Evolutionary conservation across 2,113 vertebrate species (phyloP).

Genomic region (Galbula dea): DNA sequence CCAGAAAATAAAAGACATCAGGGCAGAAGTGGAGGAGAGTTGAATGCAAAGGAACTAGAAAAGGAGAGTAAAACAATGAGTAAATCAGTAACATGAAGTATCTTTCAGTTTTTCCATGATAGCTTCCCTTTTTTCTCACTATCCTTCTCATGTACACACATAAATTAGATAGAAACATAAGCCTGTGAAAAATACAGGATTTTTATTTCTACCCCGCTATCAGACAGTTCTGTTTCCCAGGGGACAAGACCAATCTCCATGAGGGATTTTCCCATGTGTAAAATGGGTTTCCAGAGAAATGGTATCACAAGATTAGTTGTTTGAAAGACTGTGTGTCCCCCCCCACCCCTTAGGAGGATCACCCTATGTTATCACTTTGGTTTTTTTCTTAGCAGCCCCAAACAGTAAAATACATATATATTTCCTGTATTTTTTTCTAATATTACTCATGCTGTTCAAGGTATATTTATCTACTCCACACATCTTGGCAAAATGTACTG

Average conservation of each 20-base stretch:
- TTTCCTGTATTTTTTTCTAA: background rate
- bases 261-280: background rate
- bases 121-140: background rate
- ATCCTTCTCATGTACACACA: background rate
- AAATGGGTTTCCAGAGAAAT: background rate
- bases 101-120: background rate
- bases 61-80: background rate
- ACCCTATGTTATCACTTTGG: background rate
- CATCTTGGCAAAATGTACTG: background rate
- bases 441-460: background rate
- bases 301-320: background rate
- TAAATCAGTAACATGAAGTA: background rate
- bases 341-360: background rate
- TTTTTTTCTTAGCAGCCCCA: background rate
- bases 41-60: background rate
- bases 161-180: background rate
- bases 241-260: background rate
- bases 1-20: background rate
- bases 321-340: background rate
- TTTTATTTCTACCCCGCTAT: background rate
- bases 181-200: background rate
- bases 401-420: background rate
- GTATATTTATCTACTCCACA: background rate
- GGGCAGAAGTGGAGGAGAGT: background rate
- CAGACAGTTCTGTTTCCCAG: background rate